Evolutionary conservation across 1,140 invertebrate genomes (phyloP), one percentile per base, ranked within the genome.

Genomic region (Brachionus calyciflorus): DNA sequence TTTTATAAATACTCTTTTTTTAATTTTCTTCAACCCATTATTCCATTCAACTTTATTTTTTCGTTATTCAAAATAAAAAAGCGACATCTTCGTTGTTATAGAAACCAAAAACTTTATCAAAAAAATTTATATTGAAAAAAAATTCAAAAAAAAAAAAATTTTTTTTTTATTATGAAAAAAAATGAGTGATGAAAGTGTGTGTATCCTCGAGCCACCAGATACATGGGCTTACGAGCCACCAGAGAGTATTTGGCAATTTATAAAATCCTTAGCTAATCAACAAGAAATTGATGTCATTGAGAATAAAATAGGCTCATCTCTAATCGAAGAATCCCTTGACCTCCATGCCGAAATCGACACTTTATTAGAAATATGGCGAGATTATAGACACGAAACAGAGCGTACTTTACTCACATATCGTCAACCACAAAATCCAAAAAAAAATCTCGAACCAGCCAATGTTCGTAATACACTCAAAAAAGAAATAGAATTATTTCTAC

Each of bases 301-400:
- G 30, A 10, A 4, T 10, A 19, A 51, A 55, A 73, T 73, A 12
- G 69, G 69, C 26, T 1, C 49, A 10, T 17, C 17, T 21, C 10
- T 73, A 12, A 33, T 73, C 51, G 69, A 73, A 55, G 37, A 37
- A 19, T 51, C 30, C 6, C 21, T 51, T 12, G 69, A 73, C 10
- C 33, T 73, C 1, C 69, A 73, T 41, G 19, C n/a, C 9, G 69
- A 73, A 73, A 55, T 73, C 9, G 46, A 41, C 19, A 73, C 12
- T 55, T 30, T 73, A 6, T n/a, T 73, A 6, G 69, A 73, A 12
- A 73, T 73, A 28, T 73, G 69, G 69, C 69, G 69, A 3, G 69
- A 73, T 19, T 73, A 51, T 26, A 2, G 69, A 10, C 19, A 73
- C 5, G 69, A 73, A 21, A 73, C 69, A 26, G 30, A 40, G 9